Base-by-base conservation (phyloP, 2,113 vertebrate genomes). In the Porphyrio hochstetteri region DNA sequence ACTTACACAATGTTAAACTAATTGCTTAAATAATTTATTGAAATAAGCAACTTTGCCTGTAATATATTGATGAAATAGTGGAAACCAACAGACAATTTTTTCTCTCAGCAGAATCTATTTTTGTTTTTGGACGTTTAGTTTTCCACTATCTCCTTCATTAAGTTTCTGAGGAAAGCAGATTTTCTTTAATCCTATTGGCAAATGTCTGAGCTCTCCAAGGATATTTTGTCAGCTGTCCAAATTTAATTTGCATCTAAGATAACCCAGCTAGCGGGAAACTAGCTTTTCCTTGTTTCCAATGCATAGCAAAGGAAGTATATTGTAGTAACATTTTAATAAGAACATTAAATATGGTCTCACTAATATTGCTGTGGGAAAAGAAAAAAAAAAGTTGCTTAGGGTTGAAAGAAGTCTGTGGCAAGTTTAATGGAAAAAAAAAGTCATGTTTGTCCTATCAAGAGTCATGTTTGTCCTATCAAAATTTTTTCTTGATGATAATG, bases 181-280 rank as follows among this genome's bases (percentile, higher is more conserved):
- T 80, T 85, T 42, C n/a, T 81, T 79, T 91, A 94, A 85, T 90
- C 46, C 35, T 87, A 82, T 71, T 96, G 82, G 70, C 29, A 91
- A 90, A 3, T 28, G 28, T 83, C 28, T 72, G 13, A 82, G 35
- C 21, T 79, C 61, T 93, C 44, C 48, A 68, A 94, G 31, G 64
- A 35, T 83, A 80, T 91, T 88, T 89, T 90, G 80, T 77, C 82
- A 92, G 65, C 35, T 87, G 60, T 90, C 64, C 33, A 87, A 92
- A 87, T 61, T 85, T 75, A 81, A 82, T 83, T 86, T 92, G 5
- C 64, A 40, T 78, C 64, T 84, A 64, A 92, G 57, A 79, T 90
- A 69, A 82, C 28, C 4, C n/a, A 65, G 16, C 18, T 90, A 67
- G 8, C 18, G 87, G 28, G 31, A 71, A 90, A 91, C 9, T 36